Conservation (phyloP, 2,797 vertebrate species). For the Eleutherodactylus coqui region DNA sequence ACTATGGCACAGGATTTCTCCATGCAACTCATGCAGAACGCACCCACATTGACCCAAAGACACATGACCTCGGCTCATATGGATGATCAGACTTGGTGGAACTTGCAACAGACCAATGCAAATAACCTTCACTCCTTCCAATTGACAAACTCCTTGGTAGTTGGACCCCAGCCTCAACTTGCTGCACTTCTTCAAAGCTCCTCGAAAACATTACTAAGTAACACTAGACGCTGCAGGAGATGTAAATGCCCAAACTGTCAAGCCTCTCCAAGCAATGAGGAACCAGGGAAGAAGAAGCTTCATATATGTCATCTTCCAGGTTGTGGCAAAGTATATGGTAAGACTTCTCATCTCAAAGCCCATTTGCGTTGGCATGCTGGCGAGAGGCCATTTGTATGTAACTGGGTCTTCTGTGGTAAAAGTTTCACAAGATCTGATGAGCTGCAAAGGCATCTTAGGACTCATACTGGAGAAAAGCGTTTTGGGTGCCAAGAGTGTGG, state of each 20-base stretch:
- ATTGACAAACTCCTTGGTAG: conserved; percentile 80
- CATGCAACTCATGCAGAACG: conserved; percentile 80
- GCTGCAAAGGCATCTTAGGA: conserved; percentile 86
- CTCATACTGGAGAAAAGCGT: conserved; percentile 88
- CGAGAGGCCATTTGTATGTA: conserved; percentile 85
- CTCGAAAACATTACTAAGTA: conserved; percentile 83
- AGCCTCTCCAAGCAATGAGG: conserved; percentile 68
- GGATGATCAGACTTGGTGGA: conserved; percentile 87
- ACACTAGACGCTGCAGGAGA: conserved; percentile 83
- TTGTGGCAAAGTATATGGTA: conserved; percentile 88
- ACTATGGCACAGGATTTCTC: conserved; percentile 81
- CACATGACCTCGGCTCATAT: conserved; percentile 77
- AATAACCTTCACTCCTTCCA: conserved; percentile 76
- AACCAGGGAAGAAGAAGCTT: conserved; percentile 86
- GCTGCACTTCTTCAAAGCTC: conserved; percentile 84
- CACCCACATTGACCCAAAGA: conserved; percentile 71
- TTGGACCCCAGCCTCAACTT: conserved; percentile 86
- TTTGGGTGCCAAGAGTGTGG: conserved; percentile 88
- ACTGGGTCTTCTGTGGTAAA: conserved; percentile 86
- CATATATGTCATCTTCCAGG: conserved; percentile 88
- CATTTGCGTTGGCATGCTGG: conserved; percentile 88
- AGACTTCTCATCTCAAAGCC: conserved; percentile 87
- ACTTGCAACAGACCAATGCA: conserved; percentile 79
- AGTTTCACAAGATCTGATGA: conserved; percentile 89
- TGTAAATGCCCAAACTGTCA: conserved; percentile 90